These are phyloP conservation scores for Epizoanthus ramosus DNA, from an alignment of 92 coral and sea anemone genomes.

Conservation along the genomic window DNA sequence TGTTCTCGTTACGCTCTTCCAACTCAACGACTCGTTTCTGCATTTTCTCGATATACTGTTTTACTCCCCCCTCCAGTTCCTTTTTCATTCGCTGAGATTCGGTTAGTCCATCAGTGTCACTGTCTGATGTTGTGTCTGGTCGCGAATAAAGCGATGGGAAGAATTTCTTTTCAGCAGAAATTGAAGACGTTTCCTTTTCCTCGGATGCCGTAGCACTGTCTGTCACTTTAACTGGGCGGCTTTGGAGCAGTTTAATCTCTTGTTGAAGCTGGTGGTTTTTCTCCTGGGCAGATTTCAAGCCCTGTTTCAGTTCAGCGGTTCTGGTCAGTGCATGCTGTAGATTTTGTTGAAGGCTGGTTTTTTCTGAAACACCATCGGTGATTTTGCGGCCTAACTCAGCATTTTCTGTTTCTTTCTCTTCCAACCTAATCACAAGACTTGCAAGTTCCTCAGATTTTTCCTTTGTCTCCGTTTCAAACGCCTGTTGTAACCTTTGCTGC, in stretches of 20 bases:
- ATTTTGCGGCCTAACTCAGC: background rate
- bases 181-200: background rate
- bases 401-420: constrained; percentile 18
- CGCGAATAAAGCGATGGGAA: constrained; percentile 27
- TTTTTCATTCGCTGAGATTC: constrained; percentile 21
- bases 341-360: constrained; percentile 9
- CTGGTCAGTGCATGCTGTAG: constrained; percentile 12
- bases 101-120: constrained; percentile 7
- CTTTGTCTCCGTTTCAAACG: constrained; percentile 4
- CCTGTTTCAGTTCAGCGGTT: constrained; percentile 34
- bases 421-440: constrained; percentile 2
- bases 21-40: constrained; percentile 36
- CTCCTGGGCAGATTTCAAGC: constrained; percentile 17
- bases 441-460: constrained; percentile 6
- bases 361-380: background rate
- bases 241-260: constrained; percentile 6
- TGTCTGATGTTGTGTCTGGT: background rate
- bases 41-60: constrained; percentile 30
- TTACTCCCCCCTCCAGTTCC: constrained; percentile 42
- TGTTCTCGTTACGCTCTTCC: constrained; percentile 38
- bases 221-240: background rate
- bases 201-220: background rate
- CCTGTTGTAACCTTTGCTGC: constrained; percentile 23
- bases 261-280: constrained; percentile 17
- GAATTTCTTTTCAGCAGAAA: constrained; percentile 1